phyloP scores from a whole-genome alignment of 2,888 invertebrate genomes.

The Nycteola revayana region DNA sequence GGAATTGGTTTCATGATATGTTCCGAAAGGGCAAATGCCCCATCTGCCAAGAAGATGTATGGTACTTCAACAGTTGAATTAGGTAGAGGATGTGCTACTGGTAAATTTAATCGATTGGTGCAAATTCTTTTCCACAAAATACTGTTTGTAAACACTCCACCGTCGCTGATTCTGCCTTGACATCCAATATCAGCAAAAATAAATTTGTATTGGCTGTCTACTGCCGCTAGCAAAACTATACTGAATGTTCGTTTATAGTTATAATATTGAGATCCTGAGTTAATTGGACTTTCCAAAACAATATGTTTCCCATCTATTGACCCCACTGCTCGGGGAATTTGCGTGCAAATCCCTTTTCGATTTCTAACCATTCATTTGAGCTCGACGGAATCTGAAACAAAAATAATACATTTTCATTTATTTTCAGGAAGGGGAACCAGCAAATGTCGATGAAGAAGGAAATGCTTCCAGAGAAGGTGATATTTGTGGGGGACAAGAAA shows the following conservation, averaged over 20 bases:
- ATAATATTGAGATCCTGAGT: conserved; percentile 17
- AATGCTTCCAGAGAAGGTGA: conserved; percentile 1
- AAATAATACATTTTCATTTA: too few relatives aligned
- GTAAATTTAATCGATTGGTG: neutral
- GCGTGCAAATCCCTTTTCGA: conserved; percentile 8
- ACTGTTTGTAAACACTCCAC: conserved; percentile 17
- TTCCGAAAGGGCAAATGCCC: neutral
- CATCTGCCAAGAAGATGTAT: neutral
- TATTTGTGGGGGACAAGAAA: conserved; percentile 3
- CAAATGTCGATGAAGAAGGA: conserved; percentile 2
- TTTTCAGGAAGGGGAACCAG: conserved; percentile 4
- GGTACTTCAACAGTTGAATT: neutral
- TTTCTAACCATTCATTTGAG: conserved; percentile 7
- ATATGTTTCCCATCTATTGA: conserved; percentile 9
- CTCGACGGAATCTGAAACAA: conserved; percentile 10
- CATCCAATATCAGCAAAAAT: conserved; percentile 21
- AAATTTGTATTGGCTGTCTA: conserved; percentile 21
- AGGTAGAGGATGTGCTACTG: too few relatives aligned
- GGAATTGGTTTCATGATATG: neutral
- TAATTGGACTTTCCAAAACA: conserved; percentile 7
- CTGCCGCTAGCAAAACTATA: conserved; percentile 18
- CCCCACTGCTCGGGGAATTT: conserved; percentile 4
- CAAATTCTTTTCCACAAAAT: neutral
- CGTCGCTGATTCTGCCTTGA: conserved; percentile 30
- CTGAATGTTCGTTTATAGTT: conserved; percentile 22